Conservation (phyloP, 2,797 vertebrate genomes). For the Acomys russatus region DNA sequence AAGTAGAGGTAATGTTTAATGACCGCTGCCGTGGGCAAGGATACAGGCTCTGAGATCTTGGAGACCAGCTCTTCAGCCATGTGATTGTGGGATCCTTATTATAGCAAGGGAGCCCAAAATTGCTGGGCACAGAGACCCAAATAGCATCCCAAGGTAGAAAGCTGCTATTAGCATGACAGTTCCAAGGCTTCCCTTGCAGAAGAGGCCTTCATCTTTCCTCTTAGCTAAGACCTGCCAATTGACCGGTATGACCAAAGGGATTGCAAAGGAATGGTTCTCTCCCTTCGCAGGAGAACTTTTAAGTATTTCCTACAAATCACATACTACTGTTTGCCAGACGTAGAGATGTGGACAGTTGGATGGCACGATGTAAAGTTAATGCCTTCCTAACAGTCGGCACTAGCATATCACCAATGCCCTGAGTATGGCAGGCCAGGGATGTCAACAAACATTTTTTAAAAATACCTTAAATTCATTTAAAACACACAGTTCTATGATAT, state of each 20-base stretch:
- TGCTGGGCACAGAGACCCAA: conserved; percentile 12
- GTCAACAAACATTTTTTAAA: not conserved
- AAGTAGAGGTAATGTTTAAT: not conserved
- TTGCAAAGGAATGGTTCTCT: not conserved
- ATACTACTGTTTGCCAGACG: not conserved
- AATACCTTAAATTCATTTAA: not conserved
- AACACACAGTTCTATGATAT: not conserved
- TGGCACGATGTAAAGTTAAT: not conserved
- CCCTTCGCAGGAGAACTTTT: not conserved
- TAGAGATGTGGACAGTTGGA: not conserved
- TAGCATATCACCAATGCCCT: not conserved
- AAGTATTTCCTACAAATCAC: conserved; percentile 8
- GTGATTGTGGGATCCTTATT: conserved; percentile 66
- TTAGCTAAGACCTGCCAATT: not conserved
- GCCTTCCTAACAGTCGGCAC: rapidly evolving
- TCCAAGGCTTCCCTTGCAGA: rapidly evolving
- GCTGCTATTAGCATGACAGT: not conserved
- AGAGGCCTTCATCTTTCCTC: not conserved
- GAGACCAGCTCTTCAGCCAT: not conserved
- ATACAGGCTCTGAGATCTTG: not conserved
- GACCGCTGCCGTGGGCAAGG: not conserved
- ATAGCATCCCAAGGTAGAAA: conserved; percentile 10
- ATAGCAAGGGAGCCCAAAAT: conserved; percentile 33
- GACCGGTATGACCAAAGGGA: not conserved
- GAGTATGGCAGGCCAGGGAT: not conserved